A percentile compares a stretch with the other conserved stretches of the same genome.
Conservation (phyloP, 1,140 invertebrate species). For the Drosophila chauvacae region DNA sequence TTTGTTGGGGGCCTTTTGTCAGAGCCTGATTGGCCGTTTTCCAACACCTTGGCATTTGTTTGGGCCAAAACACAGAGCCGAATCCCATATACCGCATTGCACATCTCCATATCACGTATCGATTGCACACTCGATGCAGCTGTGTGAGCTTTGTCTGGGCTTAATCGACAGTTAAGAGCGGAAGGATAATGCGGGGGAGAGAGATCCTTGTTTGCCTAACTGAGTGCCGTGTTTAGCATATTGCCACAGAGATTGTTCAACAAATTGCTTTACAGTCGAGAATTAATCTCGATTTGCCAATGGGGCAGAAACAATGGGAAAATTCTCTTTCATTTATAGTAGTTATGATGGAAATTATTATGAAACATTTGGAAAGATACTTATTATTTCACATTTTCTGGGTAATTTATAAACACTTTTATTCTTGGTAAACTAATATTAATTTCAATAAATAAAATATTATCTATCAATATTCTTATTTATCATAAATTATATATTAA, state of each 20-base stretch:
- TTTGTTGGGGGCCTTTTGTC: constrained; percentile 17
- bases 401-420: background rate
- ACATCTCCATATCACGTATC: constrained; percentile 7
- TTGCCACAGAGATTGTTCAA: constrained; percentile 37
- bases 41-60: constrained; percentile 49
- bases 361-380: background rate
- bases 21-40: constrained; percentile 31
- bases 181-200: background rate
- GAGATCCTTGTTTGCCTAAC: constrained; percentile 37
- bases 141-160: constrained; percentile 25
- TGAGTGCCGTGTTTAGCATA: constrained; percentile 52
- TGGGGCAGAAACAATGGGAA: background rate
- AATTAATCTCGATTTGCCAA: constrained; percentile 18
- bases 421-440: background rate
- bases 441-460: background rate
- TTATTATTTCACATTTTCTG: background rate
- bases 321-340: background rate
- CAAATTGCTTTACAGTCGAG: constrained; percentile 41
- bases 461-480: no score
- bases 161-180: constrained; percentile 39
- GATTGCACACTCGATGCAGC: constrained; percentile 32
- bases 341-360: background rate
- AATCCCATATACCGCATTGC: constrained; percentile 7
- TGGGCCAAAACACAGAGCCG: background rate
- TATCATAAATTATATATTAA: background rate